Base-by-base conservation (phyloP, 2,113 vertebrate species). In the Actenoides hombroni region DNA sequence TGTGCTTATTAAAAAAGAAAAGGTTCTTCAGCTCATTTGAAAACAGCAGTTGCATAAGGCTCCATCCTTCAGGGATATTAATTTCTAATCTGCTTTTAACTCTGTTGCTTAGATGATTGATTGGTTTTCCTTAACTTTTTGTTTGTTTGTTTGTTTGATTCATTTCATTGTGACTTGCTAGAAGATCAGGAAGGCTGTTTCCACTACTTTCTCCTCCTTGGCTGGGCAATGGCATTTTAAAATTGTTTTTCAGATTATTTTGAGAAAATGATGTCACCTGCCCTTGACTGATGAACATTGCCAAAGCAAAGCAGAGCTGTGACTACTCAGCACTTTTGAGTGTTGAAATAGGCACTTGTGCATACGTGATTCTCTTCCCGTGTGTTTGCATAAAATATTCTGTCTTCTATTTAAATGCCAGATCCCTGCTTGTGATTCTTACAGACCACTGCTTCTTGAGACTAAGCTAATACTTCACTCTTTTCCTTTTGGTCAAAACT, bases 31-130 rank as follows among this genome's bases (percentile, higher is more conserved):
- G 40, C 28, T 82, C 31, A 13, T 92, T 94, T 83, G 78, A 75
- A 95, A 94, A 70, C 61, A 91, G 60, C 54, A 35, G 57, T 59
- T 95, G 64, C 83, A 11, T 60, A 79, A 49, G 39, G 8, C 39
- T 91, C 21, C 13, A 51, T 91, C 74, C n/a, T 29, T 63, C 65
- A 84, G 65, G n/a, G 40, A n/a, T 74, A 91, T 68, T 88, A 0
- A 82, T 94, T 88, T 86, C 92, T 89, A 78, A 92, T 84, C 53
- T 68, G 8, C 59, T 97, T 76, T 82, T 83, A 93, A 76, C 44
- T 86, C 8, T 69, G 21, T 92, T 83, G 94, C 60, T 71, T 78
- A 39, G 31, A 31, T 59, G 88, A 88, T 77, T 7, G 14, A 39
- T 65, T 83, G 26, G 13, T 25, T 85, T 93, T 75, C 8, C 6